These are phyloP conservation scores for Leucoptera coffeella DNA, from an alignment of 2,888 invertebrate species.

Conservation along the genomic window DNA sequence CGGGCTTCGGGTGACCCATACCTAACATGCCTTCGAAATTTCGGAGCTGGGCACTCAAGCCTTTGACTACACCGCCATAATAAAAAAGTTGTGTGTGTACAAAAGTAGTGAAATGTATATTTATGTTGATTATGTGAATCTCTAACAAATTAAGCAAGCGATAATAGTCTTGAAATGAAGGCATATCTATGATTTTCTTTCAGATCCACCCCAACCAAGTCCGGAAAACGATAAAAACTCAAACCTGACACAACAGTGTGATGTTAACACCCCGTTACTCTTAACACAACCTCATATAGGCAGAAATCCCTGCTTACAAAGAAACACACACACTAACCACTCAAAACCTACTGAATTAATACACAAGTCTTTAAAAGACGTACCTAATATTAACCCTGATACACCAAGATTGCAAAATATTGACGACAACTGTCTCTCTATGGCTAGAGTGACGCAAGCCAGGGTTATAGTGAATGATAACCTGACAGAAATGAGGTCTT, in stretches of 20 bases:
- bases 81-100: no score
- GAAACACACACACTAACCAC: slow-evolving; percentile 56
- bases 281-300: slow-evolving; percentile 74
- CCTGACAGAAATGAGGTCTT: slow-evolving; percentile 27
- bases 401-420: slow-evolving; percentile 11
- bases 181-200: no score
- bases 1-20: no score
- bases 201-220: no score
- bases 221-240: no score
- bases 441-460: slow-evolving; percentile 18
- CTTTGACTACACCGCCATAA: no score
- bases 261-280: slow-evolving; percentile 46
- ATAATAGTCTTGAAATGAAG: no score
- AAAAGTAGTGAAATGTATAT: no score
- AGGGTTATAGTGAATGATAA: slow-evolving; percentile 17
- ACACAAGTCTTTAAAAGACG: slow-evolving; percentile 60
- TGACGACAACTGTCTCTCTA: slow-evolving; percentile 28
- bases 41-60: no score
- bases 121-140: no score
- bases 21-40: no score
- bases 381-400: slow-evolving; percentile 12
- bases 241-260: slow-evolving; percentile 14
- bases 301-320: slow-evolving; percentile 63
- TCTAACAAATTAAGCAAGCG: no score
- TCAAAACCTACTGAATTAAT: slow-evolving; percentile 46